Evolutionary conservation across 2,797 vertebrate species (phyloP), one percentile per base, ranked within the genome.

Genomic region (Myotis planiceps): DNA sequence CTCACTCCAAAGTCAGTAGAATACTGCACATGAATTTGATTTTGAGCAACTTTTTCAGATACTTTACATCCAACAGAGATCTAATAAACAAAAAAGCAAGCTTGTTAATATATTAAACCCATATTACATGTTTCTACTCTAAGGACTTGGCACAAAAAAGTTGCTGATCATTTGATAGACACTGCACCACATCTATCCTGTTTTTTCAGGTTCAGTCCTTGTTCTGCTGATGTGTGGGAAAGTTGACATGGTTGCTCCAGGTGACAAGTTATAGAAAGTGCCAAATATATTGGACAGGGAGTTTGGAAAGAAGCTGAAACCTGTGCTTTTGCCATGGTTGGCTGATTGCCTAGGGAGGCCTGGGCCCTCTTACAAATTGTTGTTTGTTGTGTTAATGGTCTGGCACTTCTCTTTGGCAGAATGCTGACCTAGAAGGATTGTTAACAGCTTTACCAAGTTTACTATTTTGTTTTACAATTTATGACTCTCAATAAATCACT

Each of bases 1-100:
- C 99, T 99, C 95, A 99, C 99, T 0, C 99, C 99, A 7, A 99
- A 99, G 98, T 99, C 99, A 92, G 99, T 99, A 0, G 99, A 99
- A 96, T 99, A 99, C 96, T 99, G 99, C 66, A 99, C 98, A 0
- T 99, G 99, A 85, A 99, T 98, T 98, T 99, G 99, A 91, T 99
- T 99, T 95, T 99, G 99, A 63, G 98, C 98, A 75, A 98, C 98
- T 92, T 99, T 99, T 97, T 99, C 99, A 37, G 99, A 99, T 3
- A 98, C 98, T 94, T 98, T 99, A 97, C 99, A 99, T 96, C 99
- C 99, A 76, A 99, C 99, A 25, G 99, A 99, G 93, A 99, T 99
- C 99, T 99, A 97, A 79, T 23, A 88, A 90, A 94, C 4, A 95
- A 69, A 92, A 93, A 96, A 88, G 60, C 80, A 94, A 76, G 75